A percentile compares a stretch with the other conserved stretches of the same genome.
phyloP scores from a whole-genome alignment of 2,888 invertebrate genomes.

The Adineta ricciae region DNA sequence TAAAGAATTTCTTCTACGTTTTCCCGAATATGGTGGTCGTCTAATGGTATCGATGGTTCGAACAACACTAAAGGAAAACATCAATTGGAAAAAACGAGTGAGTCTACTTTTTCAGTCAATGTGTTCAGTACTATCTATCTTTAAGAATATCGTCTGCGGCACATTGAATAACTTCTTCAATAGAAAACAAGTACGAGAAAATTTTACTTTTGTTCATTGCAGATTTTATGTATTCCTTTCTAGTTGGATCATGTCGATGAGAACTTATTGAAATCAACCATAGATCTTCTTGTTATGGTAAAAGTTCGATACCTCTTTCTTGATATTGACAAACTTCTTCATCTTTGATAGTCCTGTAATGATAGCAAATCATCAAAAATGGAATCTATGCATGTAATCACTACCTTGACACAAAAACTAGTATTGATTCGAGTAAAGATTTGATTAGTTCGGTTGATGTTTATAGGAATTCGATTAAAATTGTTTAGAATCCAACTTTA shows the following conservation, averaged over 20 bases:
- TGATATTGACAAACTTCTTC: background rate
- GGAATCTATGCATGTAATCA: background rate
- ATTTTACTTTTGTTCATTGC: background rate
- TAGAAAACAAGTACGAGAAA: background rate
- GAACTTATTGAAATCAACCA: background rate
- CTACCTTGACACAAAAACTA: background rate
- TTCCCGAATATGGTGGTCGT: background rate
- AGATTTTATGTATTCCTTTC: background rate
- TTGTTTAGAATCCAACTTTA: conserved; percentile 1
- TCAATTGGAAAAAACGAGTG: conserved; percentile 16
- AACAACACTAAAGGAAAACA: background rate
- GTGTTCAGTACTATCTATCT: too few species aligned
- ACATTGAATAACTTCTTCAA: conserved; percentile 1
- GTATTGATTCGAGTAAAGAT: background rate
- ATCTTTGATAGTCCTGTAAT: background rate
- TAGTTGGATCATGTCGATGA: background rate
- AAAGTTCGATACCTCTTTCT: too few species aligned
- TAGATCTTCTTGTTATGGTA: background rate
- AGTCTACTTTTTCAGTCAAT: background rate
- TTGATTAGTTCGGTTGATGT: background rate
- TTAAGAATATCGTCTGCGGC: background rate
- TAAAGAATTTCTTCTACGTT: background rate
- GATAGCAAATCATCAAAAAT: background rate
- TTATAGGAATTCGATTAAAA: background rate
- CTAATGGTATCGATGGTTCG: background rate